These are phyloP conservation scores for Oreocharis arfaki DNA, from an alignment of 2,113 vertebrate genomes.

Conservation along the genomic window DNA sequence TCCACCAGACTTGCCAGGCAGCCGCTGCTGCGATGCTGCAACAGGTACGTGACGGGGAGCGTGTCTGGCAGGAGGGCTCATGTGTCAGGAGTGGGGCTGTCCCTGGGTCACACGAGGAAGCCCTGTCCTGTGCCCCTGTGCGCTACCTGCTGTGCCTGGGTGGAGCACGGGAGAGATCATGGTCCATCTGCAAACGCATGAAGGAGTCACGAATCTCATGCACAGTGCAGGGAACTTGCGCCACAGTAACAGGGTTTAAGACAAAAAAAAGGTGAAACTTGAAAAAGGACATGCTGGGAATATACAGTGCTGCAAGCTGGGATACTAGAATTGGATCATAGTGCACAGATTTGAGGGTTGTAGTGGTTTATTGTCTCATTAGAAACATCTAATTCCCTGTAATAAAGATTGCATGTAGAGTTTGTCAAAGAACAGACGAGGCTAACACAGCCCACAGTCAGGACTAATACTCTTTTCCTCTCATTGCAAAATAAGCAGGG, in stretches of 20 bases:
- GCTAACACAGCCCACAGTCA: not conserved
- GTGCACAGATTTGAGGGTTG: slow-evolving; percentile 18
- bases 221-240: not conserved
- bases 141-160: not conserved
- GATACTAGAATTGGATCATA: not conserved
- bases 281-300: not conserved
- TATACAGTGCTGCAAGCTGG: not conserved
- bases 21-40: not conserved
- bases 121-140: accelerated
- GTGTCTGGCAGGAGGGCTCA: accelerated
- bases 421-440: not conserved
- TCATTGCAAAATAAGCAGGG: slow-evolving; percentile 3
- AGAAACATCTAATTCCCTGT: slow-evolving; percentile 11
- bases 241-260: not conserved
- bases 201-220: not conserved
- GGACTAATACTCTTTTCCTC: not conserved
- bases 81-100: accelerated
- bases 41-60: accelerated
- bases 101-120: not conserved
- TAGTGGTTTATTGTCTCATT: slow-evolving; percentile 57
- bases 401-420: not conserved
- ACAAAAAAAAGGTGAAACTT: not conserved
- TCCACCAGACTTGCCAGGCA: not conserved
- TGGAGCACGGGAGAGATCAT: not conserved
- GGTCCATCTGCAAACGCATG: not conserved